Evolutionary conservation across 2,888 invertebrate species (phyloP), one percentile per base, ranked within the genome.

Genomic region (Spicauda simplicius): DNA sequence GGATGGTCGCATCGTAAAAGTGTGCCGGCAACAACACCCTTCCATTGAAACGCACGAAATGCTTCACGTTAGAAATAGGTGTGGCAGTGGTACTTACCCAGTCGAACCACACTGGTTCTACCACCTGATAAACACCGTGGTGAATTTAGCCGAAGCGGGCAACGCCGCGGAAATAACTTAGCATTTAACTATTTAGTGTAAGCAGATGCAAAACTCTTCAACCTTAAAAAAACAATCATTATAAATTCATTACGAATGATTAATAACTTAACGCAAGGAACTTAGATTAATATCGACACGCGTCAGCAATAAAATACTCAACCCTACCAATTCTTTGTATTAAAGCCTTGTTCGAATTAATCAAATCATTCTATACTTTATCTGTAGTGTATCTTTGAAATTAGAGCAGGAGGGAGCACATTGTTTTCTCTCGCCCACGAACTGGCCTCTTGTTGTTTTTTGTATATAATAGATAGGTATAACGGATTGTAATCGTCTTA

Each of bases 401-500:
- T 92, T 92, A 93, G 92, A 92, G 91, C 91, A 91, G 85, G 90
- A 61, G 61, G 61, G 61, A 86, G 25, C 25, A 80, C 82, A 91
- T 92, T 92, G 92, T 92, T 92, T 92, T 91, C 86, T 81, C 84
- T 91, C 93, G 91, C 93, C 92, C 91, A 93, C 92, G 83, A 78
- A 72, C 84, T 82, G 85, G 82, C 85, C 86, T 74, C 81, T 80
- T 83, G 82, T 85, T 86, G 82, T 87, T 88, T 90, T 87, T 86
- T 86, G 76, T 79, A 79, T 77, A 77, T 70, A 83, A 84, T 85
- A 85, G 86, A 85, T 90, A 88, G 86, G 81, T 88, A 91, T 91
- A 91, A 88, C 89, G 91, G 90, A 90, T 91, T 90, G 91, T 91
- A 93, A 92, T 92, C 91, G 90, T 90, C 87, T 90, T 84, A 91